Base-by-base conservation (phyloP, 2,113 vertebrate species). In the Oncorhynchus mykiss region DNA sequence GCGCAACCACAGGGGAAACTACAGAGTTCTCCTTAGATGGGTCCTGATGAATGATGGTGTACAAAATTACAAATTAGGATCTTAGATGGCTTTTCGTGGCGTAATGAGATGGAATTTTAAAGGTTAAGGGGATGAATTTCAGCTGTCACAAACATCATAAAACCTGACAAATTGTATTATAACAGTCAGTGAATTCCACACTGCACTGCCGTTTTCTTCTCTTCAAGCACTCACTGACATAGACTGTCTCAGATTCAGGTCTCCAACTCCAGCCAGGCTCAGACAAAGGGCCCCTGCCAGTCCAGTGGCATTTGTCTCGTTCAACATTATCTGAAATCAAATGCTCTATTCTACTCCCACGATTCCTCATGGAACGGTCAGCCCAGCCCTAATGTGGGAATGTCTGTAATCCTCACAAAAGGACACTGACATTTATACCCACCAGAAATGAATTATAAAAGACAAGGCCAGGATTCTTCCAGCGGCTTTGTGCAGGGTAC, bases 301-400 rank as follows among this genome's bases (percentile, higher is more conserved):
- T 89, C 86, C 78, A 74, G 70, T 86, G 86, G 87, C 88, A 85
- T 90, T 93, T 91, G 89, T 92, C 87, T 89, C 79, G 70, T 88
- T 90, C 79, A 82, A 87, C 90, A 91, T 90, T 93, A 92, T 93
- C 92, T 94, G 91, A 93, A 94, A 93, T 94, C 92, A 92, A 92
- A 92, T 12, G 90, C 92, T 89, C 82, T 79, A 82, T 91, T 92
- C 88, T 83, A 88, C 90, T 92, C 90, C 91, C 90, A 88, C 80
- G 78, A 54, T 86, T 90, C 84, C 85, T 81, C 82, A 85, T 79
- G 80, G 87, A 89, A 93, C 89, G 92, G 92, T 92, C 89, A 85
- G 80, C 77, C 79, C 77, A 57, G 83, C 85, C 80, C 83, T 88
- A 85, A 93, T 92, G 89, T 91, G 88, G 89, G 87, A 89, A 92